Evolutionary conservation across 2,113 vertebrate species (phyloP).

Genomic region (Tyto alba): DNA sequence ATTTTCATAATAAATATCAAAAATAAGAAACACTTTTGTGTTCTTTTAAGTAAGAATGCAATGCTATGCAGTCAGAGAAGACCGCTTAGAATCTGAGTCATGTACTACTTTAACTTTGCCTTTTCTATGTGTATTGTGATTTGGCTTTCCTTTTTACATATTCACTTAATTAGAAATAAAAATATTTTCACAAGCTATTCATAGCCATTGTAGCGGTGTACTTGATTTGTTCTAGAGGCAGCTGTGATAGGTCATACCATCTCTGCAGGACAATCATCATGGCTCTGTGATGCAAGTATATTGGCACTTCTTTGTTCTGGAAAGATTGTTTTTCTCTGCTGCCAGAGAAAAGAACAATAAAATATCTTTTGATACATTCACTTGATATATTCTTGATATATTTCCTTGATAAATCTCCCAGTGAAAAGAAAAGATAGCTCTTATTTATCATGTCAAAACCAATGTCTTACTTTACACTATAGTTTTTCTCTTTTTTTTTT

Average conservation of each 20-base stretch:
- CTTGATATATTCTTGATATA: not conserved
- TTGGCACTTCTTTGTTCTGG: not conserved
- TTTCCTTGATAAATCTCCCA: not conserved
- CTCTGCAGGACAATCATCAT: not conserved
- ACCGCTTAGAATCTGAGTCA: not conserved
- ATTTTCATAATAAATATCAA: not conserved
- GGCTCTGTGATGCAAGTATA: not conserved
- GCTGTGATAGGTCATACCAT: not conserved
- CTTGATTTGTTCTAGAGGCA: not conserved
- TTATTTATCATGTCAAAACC: not conserved
- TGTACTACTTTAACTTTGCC: not conserved
- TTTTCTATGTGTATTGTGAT: not conserved
- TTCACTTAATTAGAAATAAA: not conserved
- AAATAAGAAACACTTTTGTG: not conserved
- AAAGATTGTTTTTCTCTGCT: not conserved
- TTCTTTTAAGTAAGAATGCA: not conserved
- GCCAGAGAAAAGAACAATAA: not conserved
- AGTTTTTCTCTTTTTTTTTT: not conserved
- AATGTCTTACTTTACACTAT: not conserved
- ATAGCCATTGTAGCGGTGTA: not conserved
- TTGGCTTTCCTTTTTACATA: not conserved
- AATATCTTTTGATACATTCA: not conserved
- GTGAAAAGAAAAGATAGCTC: not conserved
- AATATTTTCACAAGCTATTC: not conserved
- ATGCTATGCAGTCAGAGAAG: not conserved